These are phyloP conservation scores for Agrochola circellaris DNA, from an alignment of 2,888 invertebrate species.

Conservation along the genomic window DNA sequence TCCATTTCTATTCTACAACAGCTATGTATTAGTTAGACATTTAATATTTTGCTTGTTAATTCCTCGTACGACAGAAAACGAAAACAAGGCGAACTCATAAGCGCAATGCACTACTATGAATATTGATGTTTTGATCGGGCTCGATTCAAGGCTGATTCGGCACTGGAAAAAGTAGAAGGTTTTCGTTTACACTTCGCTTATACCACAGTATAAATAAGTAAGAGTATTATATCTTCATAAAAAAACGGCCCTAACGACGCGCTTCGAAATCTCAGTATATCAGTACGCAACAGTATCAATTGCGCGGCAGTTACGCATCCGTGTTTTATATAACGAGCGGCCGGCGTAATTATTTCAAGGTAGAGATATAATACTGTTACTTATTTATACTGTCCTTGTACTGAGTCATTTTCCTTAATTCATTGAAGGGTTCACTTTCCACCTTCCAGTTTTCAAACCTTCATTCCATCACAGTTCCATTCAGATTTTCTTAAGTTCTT, in stretches of 20 bases:
- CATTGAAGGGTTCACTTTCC: neutral
- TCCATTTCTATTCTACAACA: conserved; percentile 43
- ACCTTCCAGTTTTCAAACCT: neutral
- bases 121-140: conserved; percentile 55
- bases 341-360: too few relatives aligned
- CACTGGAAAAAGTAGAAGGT: conserved; percentile 11
- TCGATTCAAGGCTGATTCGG: conserved; percentile 8
- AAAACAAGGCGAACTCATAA: conserved; percentile 46
- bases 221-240: too few relatives aligned
- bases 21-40: conserved; percentile 26
- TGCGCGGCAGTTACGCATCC: too few relatives aligned
- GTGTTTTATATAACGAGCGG: too few relatives aligned
- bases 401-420: neutral
- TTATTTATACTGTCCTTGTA: neutral
- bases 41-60: conserved; percentile 54
- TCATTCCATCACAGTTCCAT: neutral
- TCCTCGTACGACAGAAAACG: conserved; percentile 25
- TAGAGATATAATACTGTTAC: too few relatives aligned
- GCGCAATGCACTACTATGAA: conserved; percentile 53
- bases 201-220: too few relatives aligned
- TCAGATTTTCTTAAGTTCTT: too few relatives aligned
- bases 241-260: too few relatives aligned
- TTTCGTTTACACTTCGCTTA: neutral
- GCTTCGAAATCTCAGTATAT: too few relatives aligned
- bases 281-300: too few relatives aligned